Evolutionary conservation across 2,113 vertebrate species (phyloP).

Genomic region (Eulemur rufifrons): DNA sequence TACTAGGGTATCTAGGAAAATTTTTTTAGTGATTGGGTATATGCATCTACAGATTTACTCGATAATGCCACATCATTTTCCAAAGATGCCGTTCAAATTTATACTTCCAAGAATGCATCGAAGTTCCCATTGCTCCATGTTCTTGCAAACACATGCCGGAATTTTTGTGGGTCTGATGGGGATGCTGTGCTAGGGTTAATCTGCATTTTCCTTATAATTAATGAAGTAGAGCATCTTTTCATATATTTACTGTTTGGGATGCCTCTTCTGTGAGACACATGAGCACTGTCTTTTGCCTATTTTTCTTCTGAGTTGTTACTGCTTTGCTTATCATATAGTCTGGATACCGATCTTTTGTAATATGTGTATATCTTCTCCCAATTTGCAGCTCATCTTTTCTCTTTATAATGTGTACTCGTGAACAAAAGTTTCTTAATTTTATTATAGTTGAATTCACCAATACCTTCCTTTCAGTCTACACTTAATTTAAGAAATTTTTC

Average conservation of each 20-base stretch:
- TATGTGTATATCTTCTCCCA: background rate
- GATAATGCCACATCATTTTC: background rate
- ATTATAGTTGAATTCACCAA: background rate
- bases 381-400: background rate
- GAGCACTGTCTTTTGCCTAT: background rate
- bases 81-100: background rate
- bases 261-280: background rate
- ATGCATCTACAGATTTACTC: background rate
- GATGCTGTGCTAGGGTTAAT: background rate
- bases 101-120: background rate
- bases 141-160: background rate
- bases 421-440: background rate
- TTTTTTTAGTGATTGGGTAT: background rate
- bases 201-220: background rate
- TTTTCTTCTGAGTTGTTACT: background rate
- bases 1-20: background rate
- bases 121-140: background rate
- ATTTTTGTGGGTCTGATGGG: background rate
- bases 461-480: background rate
- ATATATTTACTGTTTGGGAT: background rate
- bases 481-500: background rate
- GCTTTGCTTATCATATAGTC: background rate
- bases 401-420: background rate
- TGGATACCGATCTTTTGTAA: background rate
- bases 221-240: background rate